Conservation (phyloP, 2,888 invertebrate species). For the Hoplodrina blanda region DNA sequence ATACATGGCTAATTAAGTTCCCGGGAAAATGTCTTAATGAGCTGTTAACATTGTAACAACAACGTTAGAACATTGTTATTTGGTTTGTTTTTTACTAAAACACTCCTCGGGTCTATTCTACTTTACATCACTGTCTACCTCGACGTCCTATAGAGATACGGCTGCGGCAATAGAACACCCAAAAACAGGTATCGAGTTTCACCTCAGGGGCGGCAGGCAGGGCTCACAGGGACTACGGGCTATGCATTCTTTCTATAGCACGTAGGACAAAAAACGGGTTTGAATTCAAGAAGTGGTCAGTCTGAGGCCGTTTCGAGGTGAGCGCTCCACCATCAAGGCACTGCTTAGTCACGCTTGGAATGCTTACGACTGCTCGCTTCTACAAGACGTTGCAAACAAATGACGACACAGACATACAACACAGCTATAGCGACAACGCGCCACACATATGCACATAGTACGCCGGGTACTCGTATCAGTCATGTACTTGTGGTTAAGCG, state of each 20-base stretch:
- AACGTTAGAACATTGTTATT: background rate
- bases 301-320: slow-evolving; percentile 85
- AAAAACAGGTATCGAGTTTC: slow-evolving; percentile 49
- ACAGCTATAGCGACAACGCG: slow-evolving; percentile 50
- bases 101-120: background rate
- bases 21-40: slow-evolving; percentile 18
- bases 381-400: slow-evolving; percentile 77
- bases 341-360: slow-evolving; percentile 86
- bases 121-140: background rate
- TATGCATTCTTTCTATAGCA: slow-evolving; percentile 71
- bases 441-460: slow-evolving; percentile 40
- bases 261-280: slow-evolving; percentile 80
- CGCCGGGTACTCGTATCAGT: slow-evolving; percentile 36
- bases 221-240: slow-evolving; percentile 40
- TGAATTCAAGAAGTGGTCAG: slow-evolving; percentile 84
- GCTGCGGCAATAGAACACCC: slow-evolving; percentile 23
- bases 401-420: slow-evolving; percentile 70
- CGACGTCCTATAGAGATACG: slow-evolving; percentile 26
- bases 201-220: slow-evolving; percentile 49
- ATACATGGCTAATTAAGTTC: slow-evolving; percentile 8
- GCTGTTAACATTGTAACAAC: slow-evolving; percentile 22
- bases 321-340: slow-evolving; percentile 80
- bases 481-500: slow-evolving; percentile 55
- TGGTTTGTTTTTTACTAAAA: slow-evolving; percentile 2
- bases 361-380: slow-evolving; percentile 77